Percentiles rank a stretch among this genome's conserved stretches.
phyloP scores from a whole-genome alignment of 2,797 vertebrate genomes.

The Clarias pachynema region DNA sequence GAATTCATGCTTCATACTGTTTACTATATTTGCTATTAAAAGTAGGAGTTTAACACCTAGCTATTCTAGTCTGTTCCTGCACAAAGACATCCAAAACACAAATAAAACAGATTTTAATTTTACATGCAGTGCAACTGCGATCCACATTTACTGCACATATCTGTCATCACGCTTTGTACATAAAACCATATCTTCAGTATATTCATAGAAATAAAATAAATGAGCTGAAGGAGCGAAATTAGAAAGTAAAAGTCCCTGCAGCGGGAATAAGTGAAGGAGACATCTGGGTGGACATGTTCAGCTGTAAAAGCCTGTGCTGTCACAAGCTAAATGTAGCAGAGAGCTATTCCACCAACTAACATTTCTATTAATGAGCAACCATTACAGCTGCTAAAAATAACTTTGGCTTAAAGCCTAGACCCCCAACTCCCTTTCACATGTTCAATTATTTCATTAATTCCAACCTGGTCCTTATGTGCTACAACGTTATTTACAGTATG shows the following conservation, averaged over 20 bases:
- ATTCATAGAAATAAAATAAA: background rate
- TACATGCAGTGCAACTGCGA: background rate
- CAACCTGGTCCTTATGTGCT: conserved; percentile 24
- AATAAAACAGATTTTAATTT: background rate
- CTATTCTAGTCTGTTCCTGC: background rate
- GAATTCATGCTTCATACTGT: background rate
- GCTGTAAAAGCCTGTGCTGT: conserved; percentile 47
- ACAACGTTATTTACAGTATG: background rate
- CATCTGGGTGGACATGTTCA: conserved; percentile 23
- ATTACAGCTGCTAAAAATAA: conserved; percentile 56
- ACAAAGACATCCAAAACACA: background rate
- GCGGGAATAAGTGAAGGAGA: background rate
- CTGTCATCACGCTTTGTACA: background rate
- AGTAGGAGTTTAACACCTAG: background rate
- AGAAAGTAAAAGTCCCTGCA: background rate
- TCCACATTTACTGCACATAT: no score
- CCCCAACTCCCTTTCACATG: conserved; percentile 7
- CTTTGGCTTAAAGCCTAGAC: conserved; percentile 29
- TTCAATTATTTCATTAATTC: background rate
- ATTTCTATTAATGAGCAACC: conserved; percentile 55
- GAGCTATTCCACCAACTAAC: conserved; percentile 52
- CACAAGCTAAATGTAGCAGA: conserved; percentile 54
- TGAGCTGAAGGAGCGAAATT: background rate
- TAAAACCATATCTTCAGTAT: background rate
- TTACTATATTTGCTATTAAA: conserved; percentile 7